These are phyloP conservation scores for Morone chrysops DNA, from an alignment of 2,113 vertebrate species.

Conservation along the genomic window DNA sequence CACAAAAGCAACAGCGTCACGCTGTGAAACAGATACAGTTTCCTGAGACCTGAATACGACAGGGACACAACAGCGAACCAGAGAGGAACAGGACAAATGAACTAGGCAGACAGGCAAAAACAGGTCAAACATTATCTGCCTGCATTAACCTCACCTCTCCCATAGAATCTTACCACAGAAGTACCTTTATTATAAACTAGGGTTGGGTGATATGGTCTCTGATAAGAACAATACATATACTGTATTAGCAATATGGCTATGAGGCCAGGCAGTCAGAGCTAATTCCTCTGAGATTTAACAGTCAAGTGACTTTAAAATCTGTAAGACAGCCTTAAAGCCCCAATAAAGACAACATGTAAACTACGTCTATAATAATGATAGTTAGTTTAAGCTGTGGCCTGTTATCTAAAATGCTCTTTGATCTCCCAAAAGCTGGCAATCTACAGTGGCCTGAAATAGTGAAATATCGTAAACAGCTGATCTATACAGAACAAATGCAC, in stretches of 20 bases:
- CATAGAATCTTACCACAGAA: background rate
- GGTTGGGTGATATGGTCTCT: background rate
- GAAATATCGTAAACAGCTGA: background rate
- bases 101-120: background rate
- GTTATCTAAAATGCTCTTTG: conserved; percentile 42
- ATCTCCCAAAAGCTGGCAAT: conserved; percentile 35
- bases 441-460: background rate
- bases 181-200: background rate
- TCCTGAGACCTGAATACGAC: conserved; percentile 31
- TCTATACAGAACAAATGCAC: background rate
- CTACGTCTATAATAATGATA: background rate
- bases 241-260: background rate
- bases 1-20: conserved; percentile 50
- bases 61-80: background rate
- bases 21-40: conserved; percentile 53
- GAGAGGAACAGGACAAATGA: background rate
- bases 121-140: conserved; percentile 7
- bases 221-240: background rate
- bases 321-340: background rate
- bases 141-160: background rate
- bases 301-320: background rate
- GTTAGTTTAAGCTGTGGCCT: background rate
- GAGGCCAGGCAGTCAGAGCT: background rate
- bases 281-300: no score
- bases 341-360: background rate